Conservation (phyloP, 1,140 invertebrate species). For the Drosophila pruinosa region DNA sequence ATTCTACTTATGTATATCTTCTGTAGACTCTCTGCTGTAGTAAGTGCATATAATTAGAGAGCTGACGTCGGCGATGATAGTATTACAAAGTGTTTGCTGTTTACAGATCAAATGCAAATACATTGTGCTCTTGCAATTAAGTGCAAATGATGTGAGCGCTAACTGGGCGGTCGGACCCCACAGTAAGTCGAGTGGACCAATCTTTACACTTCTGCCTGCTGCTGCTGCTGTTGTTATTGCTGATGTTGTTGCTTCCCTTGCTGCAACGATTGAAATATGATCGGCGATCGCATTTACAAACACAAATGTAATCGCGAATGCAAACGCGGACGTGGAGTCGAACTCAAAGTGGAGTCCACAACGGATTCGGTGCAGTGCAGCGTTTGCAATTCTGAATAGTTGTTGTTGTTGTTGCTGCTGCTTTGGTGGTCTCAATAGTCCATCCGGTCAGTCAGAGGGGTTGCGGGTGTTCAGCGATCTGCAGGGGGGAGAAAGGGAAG, state of each 20-base stretch:
- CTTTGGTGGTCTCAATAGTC: constrained; percentile 78
- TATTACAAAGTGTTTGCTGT: constrained; percentile 47
- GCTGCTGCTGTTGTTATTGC: too few relatives aligned
- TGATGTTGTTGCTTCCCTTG: background rate
- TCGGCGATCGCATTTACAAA: constrained; percentile 74
- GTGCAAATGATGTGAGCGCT: constrained; percentile 51
- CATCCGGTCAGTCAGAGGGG: constrained; percentile 54
- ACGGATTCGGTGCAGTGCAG: constrained; percentile 55
- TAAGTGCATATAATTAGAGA: background rate
- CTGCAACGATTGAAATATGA: constrained; percentile 69
- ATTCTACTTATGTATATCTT: too few relatives aligned
- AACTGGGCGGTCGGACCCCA: constrained; percentile 63
- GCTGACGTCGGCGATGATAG: constrained; percentile 18
- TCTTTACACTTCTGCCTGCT: background rate
- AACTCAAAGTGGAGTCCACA: background rate
- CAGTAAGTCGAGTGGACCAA: constrained; percentile 25
- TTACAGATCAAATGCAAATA: constrained; percentile 70
- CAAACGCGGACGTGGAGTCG: background rate
- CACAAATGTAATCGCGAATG: constrained; percentile 51
- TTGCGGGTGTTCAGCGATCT: background rate
- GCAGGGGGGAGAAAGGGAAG: background rate
- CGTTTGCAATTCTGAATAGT: constrained; percentile 60
- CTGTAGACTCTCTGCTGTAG: too few relatives aligned
- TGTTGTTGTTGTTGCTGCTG: constrained; percentile 47
- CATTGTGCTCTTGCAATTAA: constrained; percentile 54